Evolutionary conservation across 1,140 invertebrate genomes (phyloP), one percentile per base, ranked within the genome.

Genomic region (Heliconius hermathena): DNA sequence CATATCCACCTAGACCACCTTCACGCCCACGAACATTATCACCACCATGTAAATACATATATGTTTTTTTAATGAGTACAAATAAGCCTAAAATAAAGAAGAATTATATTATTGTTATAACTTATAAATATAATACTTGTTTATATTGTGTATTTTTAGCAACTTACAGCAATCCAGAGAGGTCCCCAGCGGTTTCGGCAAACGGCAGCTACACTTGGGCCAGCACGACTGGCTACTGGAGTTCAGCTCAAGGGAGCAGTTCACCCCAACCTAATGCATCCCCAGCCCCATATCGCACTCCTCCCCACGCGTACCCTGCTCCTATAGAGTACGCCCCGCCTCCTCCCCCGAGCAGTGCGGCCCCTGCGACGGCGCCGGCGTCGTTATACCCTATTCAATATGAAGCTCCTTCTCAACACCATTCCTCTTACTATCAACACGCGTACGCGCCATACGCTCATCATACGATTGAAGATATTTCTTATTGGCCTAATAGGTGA

Each of bases 1-100:
- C 94, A 0, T 95, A 95, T 79, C 94, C 94, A 5, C 92, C 94
- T 8, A 87, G 93, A 78, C 94, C 94, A 20, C 93, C 94, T 1
- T 94, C 94, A 54, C 85, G 93, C 70, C 94, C 93, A 18, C 83
- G 93, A 33, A 92, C 93, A 8, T 84, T 94, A 41, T 94, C 94
- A 36, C 94, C 94, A 54, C 94, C 94, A 78, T 91, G 92, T 94
- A 88, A 93, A 89, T 85, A 78, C 79, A 73, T 76, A 70, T 75
- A 78, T 66, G 66, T 79, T 8, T 57, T 22, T 57, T 57, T 57
- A n/a, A n/a, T 57, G 49, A 52, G 18, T 52, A 52, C 49, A 6
- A 18, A 52, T 52, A 52, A 52, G 16, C 49, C 18, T 52, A 18
- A 52, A 52, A 20, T 52, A 52, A 52, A 52, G 18, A 57, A n/a